A percentile compares a stretch with the other conserved stretches of the same genome.
phyloP scores from a whole-genome alignment of 2,797 vertebrate species.

The Vespertilio murinus region DNA sequence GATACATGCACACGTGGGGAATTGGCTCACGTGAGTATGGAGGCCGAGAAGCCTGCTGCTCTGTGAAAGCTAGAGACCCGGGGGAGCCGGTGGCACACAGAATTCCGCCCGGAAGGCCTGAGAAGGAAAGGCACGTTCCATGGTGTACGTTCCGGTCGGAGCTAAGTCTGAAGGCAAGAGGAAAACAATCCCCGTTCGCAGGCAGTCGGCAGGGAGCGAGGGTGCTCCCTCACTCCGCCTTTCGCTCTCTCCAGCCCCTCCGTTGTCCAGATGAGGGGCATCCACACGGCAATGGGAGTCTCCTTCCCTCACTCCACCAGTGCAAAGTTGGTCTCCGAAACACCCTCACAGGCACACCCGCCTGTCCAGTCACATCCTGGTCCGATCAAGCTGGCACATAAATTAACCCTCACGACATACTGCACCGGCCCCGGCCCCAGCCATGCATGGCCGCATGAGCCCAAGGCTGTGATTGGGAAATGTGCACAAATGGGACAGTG shows the following conservation, averaged over 20 bases:
- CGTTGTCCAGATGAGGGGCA: background rate
- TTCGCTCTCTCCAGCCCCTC: background rate
- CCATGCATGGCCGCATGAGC: background rate
- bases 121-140: background rate
- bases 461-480: background rate
- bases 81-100: background rate
- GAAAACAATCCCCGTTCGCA: background rate
- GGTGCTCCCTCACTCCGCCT: background rate
- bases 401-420: background rate
- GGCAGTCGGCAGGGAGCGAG: background rate
- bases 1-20: background rate
- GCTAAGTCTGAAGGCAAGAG: background rate
- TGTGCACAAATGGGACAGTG: background rate
- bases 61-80: background rate
- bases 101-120: background rate
- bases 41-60: background rate
- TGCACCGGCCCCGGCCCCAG: background rate
- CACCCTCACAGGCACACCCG: background rate
- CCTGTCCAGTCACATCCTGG: background rate
- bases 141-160: background rate
- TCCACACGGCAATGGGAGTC: background rate
- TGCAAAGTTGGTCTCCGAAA: background rate
- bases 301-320: background rate
- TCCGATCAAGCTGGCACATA: background rate
- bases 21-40: background rate